Conservation (phyloP, 2,888 invertebrate genomes). For the Orthosia gracilis region DNA sequence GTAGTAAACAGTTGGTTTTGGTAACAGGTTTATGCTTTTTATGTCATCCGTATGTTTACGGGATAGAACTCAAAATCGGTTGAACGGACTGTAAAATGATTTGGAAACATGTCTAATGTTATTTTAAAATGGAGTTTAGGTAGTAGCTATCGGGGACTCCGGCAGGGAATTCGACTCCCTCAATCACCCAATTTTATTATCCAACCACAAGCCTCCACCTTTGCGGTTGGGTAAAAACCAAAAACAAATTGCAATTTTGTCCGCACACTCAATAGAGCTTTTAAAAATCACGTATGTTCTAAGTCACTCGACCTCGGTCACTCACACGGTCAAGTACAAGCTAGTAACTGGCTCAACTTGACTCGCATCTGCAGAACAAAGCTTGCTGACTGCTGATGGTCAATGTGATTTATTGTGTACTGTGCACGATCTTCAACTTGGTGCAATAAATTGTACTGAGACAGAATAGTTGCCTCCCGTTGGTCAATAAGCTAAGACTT, state of each 20-base stretch:
- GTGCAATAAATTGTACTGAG: neutral
- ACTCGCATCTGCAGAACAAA: slow-evolving; percentile 50
- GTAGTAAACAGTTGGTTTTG: no score
- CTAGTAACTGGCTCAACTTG: slow-evolving; percentile 62
- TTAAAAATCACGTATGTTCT: slow-evolving; percentile 4
- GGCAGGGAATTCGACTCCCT: no score
- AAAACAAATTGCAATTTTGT: neutral
- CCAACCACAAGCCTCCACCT: no score
- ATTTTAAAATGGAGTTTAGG: no score
- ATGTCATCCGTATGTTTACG: no score
- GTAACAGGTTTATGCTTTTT: no score
- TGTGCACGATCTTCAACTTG: slow-evolving; percentile 5
- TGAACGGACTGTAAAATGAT: no score
- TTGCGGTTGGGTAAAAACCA: neutral
- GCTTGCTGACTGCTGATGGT: slow-evolving; percentile 42
- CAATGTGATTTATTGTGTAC: slow-evolving; percentile 28
- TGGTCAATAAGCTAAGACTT: no score
- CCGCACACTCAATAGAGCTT: neutral
- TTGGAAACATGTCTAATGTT: no score
- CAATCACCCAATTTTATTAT: no score
- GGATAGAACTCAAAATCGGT: no score
- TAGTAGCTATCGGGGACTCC: no score
- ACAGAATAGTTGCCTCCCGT: neutral
- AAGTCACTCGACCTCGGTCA: slow-evolving; percentile 31
- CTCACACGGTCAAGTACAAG: slow-evolving; percentile 55